Conservation (phyloP, 2,888 invertebrate genomes). For the Pristionchus fissidentatus region DNA sequence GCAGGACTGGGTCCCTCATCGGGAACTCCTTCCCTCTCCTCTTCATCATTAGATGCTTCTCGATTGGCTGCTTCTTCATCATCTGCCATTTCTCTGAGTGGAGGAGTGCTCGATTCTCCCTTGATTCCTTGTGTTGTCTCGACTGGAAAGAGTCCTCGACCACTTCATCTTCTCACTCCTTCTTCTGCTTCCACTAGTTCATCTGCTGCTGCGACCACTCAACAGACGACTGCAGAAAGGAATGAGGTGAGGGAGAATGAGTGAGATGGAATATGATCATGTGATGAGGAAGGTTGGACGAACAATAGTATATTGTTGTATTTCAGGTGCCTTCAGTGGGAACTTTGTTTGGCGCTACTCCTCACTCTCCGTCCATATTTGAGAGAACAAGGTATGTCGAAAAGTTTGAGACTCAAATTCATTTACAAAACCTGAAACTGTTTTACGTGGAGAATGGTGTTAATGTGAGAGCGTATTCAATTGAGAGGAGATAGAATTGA, state of each 20-base stretch:
- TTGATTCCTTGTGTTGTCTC: neutral
- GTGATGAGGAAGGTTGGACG: neutral
- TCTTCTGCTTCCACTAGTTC: neutral
- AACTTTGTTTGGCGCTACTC: neutral
- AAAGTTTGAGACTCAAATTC: neutral
- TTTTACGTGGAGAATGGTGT: neutral
- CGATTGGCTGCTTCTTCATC: neutral
- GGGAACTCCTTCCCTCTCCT: neutral
- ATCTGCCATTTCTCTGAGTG: neutral
- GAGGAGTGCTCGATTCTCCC: neutral
- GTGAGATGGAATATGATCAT: neutral
- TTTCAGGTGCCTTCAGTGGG: neutral
- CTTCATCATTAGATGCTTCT: slow-evolving; percentile 3
- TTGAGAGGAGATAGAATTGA: neutral
- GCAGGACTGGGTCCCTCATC: neutral
- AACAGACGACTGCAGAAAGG: neutral
- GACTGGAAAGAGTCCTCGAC: slow-evolving; percentile 8
- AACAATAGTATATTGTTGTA: too few relatives aligned
- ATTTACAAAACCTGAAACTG: neutral
- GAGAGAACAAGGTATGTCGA: slow-evolving; percentile 39
- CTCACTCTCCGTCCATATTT: slow-evolving; percentile 34
- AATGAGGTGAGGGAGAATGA: neutral
- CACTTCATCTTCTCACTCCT: slow-evolving; percentile 7
- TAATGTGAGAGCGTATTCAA: neutral
- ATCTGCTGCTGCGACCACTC: neutral